These are phyloP conservation scores for Rotaria sp. DNA, from an alignment of 2,888 invertebrate species.

Conservation along the genomic window DNA sequence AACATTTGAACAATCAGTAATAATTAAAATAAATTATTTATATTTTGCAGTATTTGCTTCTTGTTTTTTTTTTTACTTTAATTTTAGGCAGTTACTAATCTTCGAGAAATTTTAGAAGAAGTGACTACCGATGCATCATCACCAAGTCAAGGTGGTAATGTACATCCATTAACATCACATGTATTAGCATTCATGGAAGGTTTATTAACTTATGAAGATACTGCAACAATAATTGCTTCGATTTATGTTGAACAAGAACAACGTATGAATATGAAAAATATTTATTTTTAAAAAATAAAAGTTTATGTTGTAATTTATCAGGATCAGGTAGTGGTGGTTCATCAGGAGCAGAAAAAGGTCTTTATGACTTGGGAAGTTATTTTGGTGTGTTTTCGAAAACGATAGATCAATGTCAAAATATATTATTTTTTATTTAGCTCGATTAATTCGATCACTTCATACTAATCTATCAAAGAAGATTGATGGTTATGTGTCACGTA, in stretches of 20 bases:
- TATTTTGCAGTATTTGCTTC: neutral
- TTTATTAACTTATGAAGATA: neutral
- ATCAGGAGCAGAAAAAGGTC: neutral
- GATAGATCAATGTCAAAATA: neutral
- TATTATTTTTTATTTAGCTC: neutral
- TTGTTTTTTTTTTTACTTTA: neutral
- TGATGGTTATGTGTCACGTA: neutral
- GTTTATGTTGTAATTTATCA: neutral
- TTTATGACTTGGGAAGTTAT: constrained; percentile 5
- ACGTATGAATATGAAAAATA: neutral
- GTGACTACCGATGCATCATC: neutral
- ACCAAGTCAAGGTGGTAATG: neutral
- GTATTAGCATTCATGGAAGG: constrained; percentile 26
- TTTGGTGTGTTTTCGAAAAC: neutral
- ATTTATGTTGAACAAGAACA: neutral
- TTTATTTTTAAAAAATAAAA: neutral
- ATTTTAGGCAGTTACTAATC: neutral
- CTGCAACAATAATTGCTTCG: neutral
- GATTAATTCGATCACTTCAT: neutral
- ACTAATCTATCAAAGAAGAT: neutral
- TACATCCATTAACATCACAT: constrained; percentile 18
- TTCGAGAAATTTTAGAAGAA: neutral
- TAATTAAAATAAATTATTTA: neutral
- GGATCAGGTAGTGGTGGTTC: neutral
- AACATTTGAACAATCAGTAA: constrained; percentile 21